A percentile compares a stretch with the other conserved stretches of the same genome.
Conservation (phyloP, 2,888 invertebrate genomes). For the Epinotia bilunana region DNA sequence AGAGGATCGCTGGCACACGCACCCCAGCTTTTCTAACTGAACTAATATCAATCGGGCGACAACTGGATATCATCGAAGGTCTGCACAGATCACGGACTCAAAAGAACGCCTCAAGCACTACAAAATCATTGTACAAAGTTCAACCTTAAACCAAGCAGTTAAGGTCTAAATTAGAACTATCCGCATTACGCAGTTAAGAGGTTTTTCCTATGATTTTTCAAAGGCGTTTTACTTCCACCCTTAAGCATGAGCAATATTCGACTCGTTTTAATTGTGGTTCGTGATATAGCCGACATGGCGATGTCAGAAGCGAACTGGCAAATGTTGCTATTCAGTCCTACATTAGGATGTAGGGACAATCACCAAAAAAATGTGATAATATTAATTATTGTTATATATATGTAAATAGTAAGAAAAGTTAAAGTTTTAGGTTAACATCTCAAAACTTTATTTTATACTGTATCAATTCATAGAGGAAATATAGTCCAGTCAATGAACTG, state of each 20-base stretch:
- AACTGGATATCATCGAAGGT: constrained; percentile 28
- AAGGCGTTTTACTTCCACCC: constrained; percentile 8
- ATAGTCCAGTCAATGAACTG: too few relatives aligned
- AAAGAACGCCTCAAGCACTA: neutral
- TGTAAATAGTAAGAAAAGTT: too few relatives aligned
- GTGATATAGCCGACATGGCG: neutral
- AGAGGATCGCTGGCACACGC: neutral
- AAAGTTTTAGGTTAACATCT: too few relatives aligned
- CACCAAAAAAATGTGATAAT: too few relatives aligned
- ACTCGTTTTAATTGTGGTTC: neutral
- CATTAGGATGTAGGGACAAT: too few relatives aligned
- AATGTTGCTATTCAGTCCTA: too few relatives aligned
- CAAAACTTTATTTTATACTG: too few relatives aligned
- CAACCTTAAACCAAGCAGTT: neutral
- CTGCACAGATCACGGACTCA: neutral
- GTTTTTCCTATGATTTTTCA: neutral
- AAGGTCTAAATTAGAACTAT: neutral
- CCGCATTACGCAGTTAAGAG: neutral
- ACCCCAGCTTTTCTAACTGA: neutral
- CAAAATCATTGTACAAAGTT: too few relatives aligned
- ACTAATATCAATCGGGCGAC: constrained; percentile 13
- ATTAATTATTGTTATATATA: too few relatives aligned
- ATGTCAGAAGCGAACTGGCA: too few relatives aligned
- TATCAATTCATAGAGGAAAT: too few relatives aligned
- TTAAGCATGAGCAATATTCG: neutral